Percentiles rank a stretch among this genome's conserved stretches.
Evolutionary conservation across 2,113 vertebrate genomes (phyloP).

Genomic region (Thamnaconus septentrionalis): DNA sequence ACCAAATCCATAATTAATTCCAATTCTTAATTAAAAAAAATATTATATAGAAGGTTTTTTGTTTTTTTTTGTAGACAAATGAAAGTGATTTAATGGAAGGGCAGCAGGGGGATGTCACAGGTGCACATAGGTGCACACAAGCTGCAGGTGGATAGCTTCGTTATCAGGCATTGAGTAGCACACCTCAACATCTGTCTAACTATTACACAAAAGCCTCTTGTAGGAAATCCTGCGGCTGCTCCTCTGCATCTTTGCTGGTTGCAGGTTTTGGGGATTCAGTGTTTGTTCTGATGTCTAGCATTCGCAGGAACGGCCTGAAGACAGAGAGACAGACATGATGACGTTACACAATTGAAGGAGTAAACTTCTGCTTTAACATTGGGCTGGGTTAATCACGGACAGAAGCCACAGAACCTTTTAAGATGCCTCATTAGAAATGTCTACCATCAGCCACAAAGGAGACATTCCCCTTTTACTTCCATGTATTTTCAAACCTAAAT

Average conservation of each 20-base stretch:
- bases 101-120: too few species aligned
- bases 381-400: not conserved
- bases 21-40: too few species aligned
- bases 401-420: not conserved
- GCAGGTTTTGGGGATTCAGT: constrained; percentile 27
- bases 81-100: too few species aligned
- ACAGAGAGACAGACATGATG: constrained; percentile 4
- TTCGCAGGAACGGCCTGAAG: constrained; percentile 71
- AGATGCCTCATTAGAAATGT: too few species aligned
- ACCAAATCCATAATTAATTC: too few species aligned
- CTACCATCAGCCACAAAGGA: too few species aligned
- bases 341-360: not conserved
- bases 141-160: constrained; percentile 21
- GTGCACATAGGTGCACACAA: too few species aligned
- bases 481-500: too few species aligned
- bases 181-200: constrained; percentile 5
- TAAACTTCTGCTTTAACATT: not conserved
- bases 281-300: constrained; percentile 60
- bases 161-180: constrained; percentile 35
- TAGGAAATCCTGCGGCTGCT: constrained; percentile 27
- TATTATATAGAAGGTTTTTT: too few species aligned
- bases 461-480: too few species aligned
- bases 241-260: constrained; percentile 25
- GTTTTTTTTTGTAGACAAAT: too few species aligned
- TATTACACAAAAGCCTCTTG: constrained; percentile 33